phyloP scores from a whole-genome alignment of 2,113 vertebrate genomes.

The Paedocypris sp. region DNA sequence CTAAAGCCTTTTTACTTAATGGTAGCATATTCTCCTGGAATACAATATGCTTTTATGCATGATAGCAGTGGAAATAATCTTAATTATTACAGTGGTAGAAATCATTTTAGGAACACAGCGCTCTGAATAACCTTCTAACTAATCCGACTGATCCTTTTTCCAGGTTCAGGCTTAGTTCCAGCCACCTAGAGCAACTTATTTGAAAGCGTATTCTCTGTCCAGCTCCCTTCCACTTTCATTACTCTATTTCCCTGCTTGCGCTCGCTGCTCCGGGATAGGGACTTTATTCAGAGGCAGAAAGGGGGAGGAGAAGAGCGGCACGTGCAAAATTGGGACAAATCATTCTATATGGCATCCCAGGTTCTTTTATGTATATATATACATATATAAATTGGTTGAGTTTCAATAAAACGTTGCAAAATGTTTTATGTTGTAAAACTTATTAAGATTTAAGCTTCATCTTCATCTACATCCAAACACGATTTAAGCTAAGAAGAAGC shows the following conservation, averaged over 20 bases:
- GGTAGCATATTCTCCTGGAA: constrained; percentile 42
- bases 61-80: constrained; percentile 42
- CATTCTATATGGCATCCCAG: not conserved
- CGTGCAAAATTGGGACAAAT: not conserved
- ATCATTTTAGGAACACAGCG: constrained; percentile 33
- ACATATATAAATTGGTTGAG: no score
- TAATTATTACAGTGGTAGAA: constrained; percentile 39
- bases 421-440: no score
- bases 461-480: no score
- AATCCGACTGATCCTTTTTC: constrained; percentile 35
- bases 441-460: no score
- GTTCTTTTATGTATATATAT: not conserved
- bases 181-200: constrained; percentile 29
- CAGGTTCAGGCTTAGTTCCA: constrained; percentile 35
- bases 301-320: not conserved
- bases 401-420: no score
- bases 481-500: no score
- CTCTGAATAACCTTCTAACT: constrained; percentile 31
- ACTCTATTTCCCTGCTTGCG: not conserved
- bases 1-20: constrained; percentile 47
- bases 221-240: constrained; percentile 25
- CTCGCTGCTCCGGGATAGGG: not conserved
- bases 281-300: not conserved
- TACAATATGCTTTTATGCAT: constrained; percentile 46
- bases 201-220: constrained; percentile 35